Conservation (phyloP, 2,113 vertebrate genomes). For the Microtus richardsoni region DNA sequence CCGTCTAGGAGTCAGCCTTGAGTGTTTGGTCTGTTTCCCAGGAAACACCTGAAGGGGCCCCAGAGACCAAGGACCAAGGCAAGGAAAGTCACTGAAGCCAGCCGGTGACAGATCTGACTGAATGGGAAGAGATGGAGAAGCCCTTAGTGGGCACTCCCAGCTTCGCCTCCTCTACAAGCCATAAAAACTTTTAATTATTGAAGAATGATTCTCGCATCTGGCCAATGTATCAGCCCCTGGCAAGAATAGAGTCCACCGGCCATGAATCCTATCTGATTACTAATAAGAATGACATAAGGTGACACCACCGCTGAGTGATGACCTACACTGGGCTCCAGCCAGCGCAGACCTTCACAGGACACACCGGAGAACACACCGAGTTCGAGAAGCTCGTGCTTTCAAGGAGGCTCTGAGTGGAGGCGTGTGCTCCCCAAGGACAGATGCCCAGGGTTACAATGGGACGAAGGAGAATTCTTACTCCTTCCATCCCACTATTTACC, state of each 20-base stretch:
- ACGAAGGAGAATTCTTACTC: background rate
- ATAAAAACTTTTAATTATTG: constrained; percentile 62
- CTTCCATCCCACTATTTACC: too few relatives aligned
- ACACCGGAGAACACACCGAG: background rate
- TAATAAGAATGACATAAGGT: constrained; percentile 44
- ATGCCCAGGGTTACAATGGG: rapidly evolving
- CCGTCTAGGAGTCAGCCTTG: background rate
- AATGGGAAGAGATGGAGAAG: background rate
- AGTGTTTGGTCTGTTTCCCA: background rate
- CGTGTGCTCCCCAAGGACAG: background rate
- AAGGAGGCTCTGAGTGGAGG: background rate
- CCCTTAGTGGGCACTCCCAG: rapidly evolving
- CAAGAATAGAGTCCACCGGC: constrained; percentile 46
- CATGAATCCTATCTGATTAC: constrained; percentile 67
- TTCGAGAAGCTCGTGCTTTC: background rate
- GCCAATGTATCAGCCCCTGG: constrained; percentile 66
- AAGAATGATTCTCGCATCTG: constrained; percentile 29
- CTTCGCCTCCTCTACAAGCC: background rate
- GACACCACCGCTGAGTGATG: constrained; percentile 63
- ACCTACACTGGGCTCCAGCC: constrained; percentile 9
- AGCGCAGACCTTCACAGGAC: background rate
- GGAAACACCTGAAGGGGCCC: background rate
- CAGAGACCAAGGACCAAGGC: background rate
- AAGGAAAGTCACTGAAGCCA: background rate
- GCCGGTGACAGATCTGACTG: rapidly evolving